A percentile compares a stretch with the other conserved stretches of the same genome.
phyloP scores from a whole-genome alignment of 2,797 vertebrate species.

The Apogon hyalosoma region DNA sequence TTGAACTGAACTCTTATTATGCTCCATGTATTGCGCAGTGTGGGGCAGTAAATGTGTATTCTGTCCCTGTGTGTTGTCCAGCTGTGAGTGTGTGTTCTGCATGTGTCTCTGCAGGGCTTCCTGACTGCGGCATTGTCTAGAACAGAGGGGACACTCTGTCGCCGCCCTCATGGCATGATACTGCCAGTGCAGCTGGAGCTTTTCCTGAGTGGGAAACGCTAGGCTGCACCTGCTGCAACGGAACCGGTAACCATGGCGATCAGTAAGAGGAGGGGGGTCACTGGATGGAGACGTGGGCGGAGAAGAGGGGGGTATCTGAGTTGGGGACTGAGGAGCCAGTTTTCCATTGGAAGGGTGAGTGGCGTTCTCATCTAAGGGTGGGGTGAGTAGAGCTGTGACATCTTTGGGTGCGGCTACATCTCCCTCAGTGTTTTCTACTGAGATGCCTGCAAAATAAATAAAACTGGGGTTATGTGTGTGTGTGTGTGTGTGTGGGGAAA shows the following conservation, averaged over 20 bases:
- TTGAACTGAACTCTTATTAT: slow-evolving; percentile 65
- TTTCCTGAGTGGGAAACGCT: slow-evolving; percentile 97
- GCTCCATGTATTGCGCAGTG: slow-evolving; percentile 62
- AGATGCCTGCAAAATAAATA: slow-evolving; percentile 80
- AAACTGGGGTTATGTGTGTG: background rate
- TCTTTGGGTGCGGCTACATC: slow-evolving; percentile 85
- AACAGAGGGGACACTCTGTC: slow-evolving; percentile 98
- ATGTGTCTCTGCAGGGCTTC: slow-evolving; percentile 98
- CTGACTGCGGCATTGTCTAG: slow-evolving; percentile 96
- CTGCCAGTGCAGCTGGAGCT: slow-evolving; percentile 96
- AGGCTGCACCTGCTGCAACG: slow-evolving; percentile 99
- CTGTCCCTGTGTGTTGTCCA: slow-evolving; percentile 88
- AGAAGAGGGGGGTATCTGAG: slow-evolving; percentile 90
- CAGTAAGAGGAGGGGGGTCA: slow-evolving; percentile 89
- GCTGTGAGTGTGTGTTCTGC: slow-evolving; percentile 94
- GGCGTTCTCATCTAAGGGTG: slow-evolving; percentile 88
- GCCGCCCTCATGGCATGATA: slow-evolving; percentile 98
- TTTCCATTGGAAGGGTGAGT: slow-evolving; percentile 94
- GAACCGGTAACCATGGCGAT: slow-evolving; percentile 98
- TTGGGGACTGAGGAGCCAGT: slow-evolving; percentile 93
- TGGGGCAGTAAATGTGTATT: slow-evolving; percentile 57
- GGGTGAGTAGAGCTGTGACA: slow-evolving; percentile 87
- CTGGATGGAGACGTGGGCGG: slow-evolving; percentile 88
- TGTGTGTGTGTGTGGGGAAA: no score
- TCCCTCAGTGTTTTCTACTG: slow-evolving; percentile 86